These are phyloP conservation scores for Dermolepida albohirtum DNA, from an alignment of 2,888 invertebrate genomes.

Conservation along the genomic window DNA sequence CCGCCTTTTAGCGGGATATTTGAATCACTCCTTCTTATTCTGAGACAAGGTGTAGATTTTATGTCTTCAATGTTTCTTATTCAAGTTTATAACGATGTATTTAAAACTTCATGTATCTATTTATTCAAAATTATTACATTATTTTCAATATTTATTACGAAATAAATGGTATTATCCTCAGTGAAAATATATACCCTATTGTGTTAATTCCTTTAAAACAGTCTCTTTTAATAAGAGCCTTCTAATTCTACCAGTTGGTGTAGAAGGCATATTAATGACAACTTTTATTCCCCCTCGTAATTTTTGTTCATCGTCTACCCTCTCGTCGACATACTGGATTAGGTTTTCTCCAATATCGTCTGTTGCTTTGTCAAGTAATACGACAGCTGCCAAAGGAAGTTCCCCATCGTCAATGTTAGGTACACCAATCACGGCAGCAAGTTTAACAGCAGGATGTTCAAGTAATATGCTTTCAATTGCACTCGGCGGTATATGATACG, in stretches of 20 bases:
- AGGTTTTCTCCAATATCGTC: slow-evolving; percentile 53
- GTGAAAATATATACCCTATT: too few relatives aligned
- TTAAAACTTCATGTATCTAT: too few relatives aligned
- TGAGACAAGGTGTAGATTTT: too few relatives aligned
- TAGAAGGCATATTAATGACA: slow-evolving; percentile 55
- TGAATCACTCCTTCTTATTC: too few relatives aligned
- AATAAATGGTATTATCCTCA: too few relatives aligned
- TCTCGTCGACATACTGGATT: slow-evolving; percentile 53
- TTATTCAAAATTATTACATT: too few relatives aligned
- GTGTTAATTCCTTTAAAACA: slow-evolving; percentile 6
- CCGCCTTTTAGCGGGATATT: too few relatives aligned
- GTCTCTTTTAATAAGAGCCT: slow-evolving; percentile 29
- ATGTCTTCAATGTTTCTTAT: too few relatives aligned
- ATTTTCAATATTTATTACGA: too few relatives aligned
- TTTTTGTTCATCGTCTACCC: slow-evolving; percentile 56
- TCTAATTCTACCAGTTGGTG: slow-evolving; percentile 59
- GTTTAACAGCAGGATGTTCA: slow-evolving; percentile 49
- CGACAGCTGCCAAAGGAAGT: slow-evolving; percentile 48
- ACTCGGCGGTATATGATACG: slow-evolving; percentile 48
- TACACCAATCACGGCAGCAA: slow-evolving; percentile 51
- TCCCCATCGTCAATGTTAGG: slow-evolving; percentile 51
- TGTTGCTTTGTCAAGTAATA: slow-evolving; percentile 50
- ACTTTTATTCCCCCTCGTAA: slow-evolving; percentile 59
- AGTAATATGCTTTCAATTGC: slow-evolving; percentile 50
- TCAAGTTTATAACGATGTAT: too few relatives aligned